phyloP scores from a whole-genome alignment of 2,113 vertebrate genomes.

The Macroglossus sobrinus region DNA sequence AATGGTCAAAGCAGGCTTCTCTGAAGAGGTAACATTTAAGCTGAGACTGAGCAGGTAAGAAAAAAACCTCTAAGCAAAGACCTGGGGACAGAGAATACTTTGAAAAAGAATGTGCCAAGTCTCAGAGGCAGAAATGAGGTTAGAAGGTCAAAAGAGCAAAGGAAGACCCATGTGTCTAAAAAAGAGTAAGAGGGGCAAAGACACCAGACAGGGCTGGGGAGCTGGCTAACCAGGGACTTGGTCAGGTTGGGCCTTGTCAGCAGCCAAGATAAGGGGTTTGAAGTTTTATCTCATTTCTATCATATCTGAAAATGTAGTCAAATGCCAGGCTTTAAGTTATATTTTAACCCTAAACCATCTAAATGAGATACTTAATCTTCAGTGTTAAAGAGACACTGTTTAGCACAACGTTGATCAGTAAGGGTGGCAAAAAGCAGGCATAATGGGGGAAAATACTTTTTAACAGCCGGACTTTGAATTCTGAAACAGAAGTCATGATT shows the following conservation, averaged over 20 bases:
- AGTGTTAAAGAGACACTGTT: neutral
- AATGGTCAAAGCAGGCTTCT: neutral
- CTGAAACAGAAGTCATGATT: neutral
- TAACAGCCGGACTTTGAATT: neutral
- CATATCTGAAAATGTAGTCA: neutral
- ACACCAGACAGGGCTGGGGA: neutral
- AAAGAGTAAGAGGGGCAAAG: neutral
- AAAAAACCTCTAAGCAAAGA: neutral
- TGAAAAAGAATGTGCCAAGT: neutral
- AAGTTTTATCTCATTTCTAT: neutral
- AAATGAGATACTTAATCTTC: neutral
- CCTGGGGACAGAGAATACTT: neutral
- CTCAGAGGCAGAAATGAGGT: neutral
- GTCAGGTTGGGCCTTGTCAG: neutral
- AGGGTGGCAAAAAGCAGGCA: neutral
- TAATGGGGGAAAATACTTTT: neutral
- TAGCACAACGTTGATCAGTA: rapidly evolving
- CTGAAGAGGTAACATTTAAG: neutral
- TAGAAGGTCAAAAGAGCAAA: neutral
- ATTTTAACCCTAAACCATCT: neutral
- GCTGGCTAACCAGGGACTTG: neutral
- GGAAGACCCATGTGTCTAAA: neutral
- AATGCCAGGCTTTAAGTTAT: neutral
- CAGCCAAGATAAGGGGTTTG: neutral
- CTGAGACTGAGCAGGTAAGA: neutral